These are phyloP conservation scores for Acridotheres tristis DNA, from an alignment of 2,797 vertebrate genomes.

Conservation along the genomic window DNA sequence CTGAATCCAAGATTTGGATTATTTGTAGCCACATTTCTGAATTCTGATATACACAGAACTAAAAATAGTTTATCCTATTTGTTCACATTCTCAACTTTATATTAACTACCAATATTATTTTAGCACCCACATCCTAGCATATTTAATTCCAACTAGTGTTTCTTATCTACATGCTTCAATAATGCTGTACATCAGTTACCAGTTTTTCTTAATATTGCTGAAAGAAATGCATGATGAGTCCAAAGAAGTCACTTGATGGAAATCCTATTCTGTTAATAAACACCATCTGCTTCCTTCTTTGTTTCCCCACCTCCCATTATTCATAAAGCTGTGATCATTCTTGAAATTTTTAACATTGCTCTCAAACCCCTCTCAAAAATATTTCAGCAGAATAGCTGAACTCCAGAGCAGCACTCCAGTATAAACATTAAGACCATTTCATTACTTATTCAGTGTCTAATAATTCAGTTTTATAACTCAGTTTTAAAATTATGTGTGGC, in stretches of 20 bases:
- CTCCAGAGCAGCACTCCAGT: background rate
- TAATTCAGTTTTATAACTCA: background rate
- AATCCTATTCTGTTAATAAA: constrained; percentile 1
- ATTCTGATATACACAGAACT: background rate
- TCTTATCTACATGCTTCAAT: constrained; percentile 18
- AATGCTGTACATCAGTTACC: background rate
- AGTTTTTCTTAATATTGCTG: constrained; percentile 4
- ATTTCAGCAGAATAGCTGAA: background rate
- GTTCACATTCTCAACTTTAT: background rate
- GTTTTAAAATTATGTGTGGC: background rate
- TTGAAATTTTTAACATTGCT: background rate
- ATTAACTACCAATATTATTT: constrained; percentile 28
- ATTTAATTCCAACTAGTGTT: constrained; percentile 14
- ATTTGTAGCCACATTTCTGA: background rate
- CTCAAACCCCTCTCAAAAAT: background rate
- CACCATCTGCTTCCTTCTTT: background rate
- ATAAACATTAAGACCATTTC: background rate
- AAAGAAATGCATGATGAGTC: background rate
- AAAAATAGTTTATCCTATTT: constrained; percentile 32
- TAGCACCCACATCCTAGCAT: background rate
- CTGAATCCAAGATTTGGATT: background rate
- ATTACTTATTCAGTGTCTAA: background rate
- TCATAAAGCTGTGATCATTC: background rate
- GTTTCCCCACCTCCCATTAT: background rate
- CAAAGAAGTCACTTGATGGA: background rate